phyloP scores from a whole-genome alignment of 2,797 vertebrate genomes.

The Bothrops alternatus region DNA sequence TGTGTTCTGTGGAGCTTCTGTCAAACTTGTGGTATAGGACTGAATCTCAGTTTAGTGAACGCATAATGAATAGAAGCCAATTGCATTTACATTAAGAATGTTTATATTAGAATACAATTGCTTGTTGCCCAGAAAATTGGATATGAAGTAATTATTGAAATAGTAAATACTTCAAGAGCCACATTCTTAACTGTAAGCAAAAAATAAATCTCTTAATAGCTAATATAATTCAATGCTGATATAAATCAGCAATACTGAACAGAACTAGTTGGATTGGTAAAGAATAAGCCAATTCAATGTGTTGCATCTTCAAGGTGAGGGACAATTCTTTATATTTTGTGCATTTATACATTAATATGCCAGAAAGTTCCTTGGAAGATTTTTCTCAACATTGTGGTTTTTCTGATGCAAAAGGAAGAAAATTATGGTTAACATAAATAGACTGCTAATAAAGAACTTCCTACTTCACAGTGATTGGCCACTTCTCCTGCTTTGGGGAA shows the following conservation, averaged over 20 bases:
- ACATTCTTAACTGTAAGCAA: not conserved
- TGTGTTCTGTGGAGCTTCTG: not conserved
- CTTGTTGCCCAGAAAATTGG: not conserved
- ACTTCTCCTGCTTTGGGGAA: slow-evolving; percentile 79
- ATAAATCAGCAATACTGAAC: slow-evolving; percentile 6
- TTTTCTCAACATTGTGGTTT: slow-evolving; percentile 64
- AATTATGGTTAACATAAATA: slow-evolving; percentile 73
- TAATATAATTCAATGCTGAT: slow-evolving; percentile 13
- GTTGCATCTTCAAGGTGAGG: slow-evolving; percentile 38
- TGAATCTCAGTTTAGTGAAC: not conserved
- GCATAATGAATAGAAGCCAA: not conserved
- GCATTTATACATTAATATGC: slow-evolving; percentile 31
- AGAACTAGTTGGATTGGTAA: slow-evolving; percentile 8
- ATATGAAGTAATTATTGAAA: not conserved
- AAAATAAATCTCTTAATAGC: not conserved
- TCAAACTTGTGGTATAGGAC: not conserved
- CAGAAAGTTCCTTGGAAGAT: slow-evolving; percentile 45
- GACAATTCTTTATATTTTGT: slow-evolving; percentile 32
- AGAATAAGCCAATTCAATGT: slow-evolving; percentile 11
- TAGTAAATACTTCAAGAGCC: slow-evolving; percentile 5
- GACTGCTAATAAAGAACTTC: slow-evolving; percentile 75
- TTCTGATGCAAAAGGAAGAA: slow-evolving; percentile 68
- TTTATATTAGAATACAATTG: not conserved
- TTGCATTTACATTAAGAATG: not conserved
- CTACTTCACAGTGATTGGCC: slow-evolving; percentile 78